Conservation (phyloP, 2,888 invertebrate genomes). For the Rugalucina vietnamica region DNA sequence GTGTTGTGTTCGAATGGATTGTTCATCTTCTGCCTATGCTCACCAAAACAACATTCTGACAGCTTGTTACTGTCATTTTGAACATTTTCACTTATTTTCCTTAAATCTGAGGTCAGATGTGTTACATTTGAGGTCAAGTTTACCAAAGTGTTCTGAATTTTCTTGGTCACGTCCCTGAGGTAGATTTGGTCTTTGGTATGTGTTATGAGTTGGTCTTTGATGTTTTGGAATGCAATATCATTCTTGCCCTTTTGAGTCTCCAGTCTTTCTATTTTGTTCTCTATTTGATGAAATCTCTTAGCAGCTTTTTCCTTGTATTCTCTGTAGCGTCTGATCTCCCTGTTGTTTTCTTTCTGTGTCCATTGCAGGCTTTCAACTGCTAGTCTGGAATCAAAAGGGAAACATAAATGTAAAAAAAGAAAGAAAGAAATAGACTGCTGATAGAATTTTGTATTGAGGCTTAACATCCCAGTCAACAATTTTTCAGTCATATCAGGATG, state of each 20-base stretch:
- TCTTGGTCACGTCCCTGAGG: neutral
- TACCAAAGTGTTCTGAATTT: neutral
- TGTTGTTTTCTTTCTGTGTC: conserved; percentile 56
- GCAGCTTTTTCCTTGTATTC: conserved; percentile 64
- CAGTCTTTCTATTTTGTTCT: conserved; percentile 53
- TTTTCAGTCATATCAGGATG: too few species aligned
- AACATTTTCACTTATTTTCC: conserved; percentile 3
- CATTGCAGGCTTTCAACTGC: conserved; percentile 47
- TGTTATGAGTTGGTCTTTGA: neutral
- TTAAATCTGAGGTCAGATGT: neutral
- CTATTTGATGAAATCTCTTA: conserved; percentile 62
- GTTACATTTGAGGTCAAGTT: neutral
- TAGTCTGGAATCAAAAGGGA: conserved; percentile 38
- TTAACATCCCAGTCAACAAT: too few species aligned
- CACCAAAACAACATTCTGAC: neutral
- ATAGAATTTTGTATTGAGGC: too few species aligned
- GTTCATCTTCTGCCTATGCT: neutral
- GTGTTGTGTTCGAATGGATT: neutral
- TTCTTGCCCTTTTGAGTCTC: conserved; percentile 20
- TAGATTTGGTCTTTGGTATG: conserved; percentile 3
- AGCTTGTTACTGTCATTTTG: neutral
- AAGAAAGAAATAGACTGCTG: too few species aligned
- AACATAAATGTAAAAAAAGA: too few species aligned
- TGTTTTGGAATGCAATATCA: conserved; percentile 1
- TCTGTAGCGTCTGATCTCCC: conserved; percentile 53